Conservation (phyloP, 2,888 invertebrate genomes). For the Corythucha ciliata region DNA sequence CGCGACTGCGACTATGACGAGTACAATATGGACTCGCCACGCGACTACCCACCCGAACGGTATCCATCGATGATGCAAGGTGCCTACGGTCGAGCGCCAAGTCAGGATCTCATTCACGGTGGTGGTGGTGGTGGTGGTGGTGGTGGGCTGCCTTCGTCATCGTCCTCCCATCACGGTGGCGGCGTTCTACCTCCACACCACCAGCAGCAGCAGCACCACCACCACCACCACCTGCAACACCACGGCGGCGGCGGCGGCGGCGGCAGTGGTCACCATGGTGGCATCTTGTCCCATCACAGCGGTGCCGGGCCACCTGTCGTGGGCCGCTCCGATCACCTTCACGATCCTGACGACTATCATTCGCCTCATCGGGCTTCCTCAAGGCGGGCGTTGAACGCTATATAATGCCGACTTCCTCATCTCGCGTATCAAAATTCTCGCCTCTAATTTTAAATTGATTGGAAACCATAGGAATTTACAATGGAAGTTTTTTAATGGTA, state of each 20-base stretch:
- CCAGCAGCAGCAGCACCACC: slow-evolving; percentile 14
- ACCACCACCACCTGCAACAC: slow-evolving; percentile 40
- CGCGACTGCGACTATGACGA: slow-evolving; percentile 31
- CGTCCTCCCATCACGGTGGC: slow-evolving; percentile 9
- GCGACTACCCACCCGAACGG: slow-evolving; percentile 24
- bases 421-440: slow-evolving; percentile 17
- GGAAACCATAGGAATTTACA: background rate
- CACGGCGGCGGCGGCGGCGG: slow-evolving; percentile 28
- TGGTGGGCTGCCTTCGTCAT: too few species aligned
- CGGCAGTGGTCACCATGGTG: slow-evolving; percentile 16
- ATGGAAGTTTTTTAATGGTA: background rate
- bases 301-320: slow-evolving; percentile 38
- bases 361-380: slow-evolving; percentile 50
- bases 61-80: slow-evolving; percentile 17
- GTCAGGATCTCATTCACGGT: slow-evolving; percentile 16
- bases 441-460: slow-evolving; percentile 19
- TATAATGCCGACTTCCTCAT: slow-evolving; percentile 46
- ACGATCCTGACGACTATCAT: slow-evolving; percentile 41
- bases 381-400: slow-evolving; percentile 62
- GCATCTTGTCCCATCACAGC: slow-evolving; percentile 21
- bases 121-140: too few species aligned
- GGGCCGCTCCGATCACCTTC: slow-evolving; percentile 25
- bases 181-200: slow-evolving; percentile 12
- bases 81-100: slow-evolving; percentile 31
- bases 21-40: slow-evolving; percentile 29